Evolutionary conservation across 2,888 invertebrate genomes (phyloP).

Genomic region (Drosophila leonis): DNA sequence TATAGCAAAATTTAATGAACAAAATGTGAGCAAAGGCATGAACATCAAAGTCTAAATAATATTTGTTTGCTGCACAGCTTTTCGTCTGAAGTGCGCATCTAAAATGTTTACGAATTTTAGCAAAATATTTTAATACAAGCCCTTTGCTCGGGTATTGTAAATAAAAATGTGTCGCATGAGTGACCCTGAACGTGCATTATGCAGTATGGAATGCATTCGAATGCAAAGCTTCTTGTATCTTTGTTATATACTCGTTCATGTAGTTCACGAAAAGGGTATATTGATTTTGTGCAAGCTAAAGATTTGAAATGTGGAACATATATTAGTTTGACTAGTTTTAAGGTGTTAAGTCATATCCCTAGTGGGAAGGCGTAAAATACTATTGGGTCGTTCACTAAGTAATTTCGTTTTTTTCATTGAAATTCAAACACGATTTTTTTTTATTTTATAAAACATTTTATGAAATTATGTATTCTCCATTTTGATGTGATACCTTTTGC

Average conservation of each 20-base stretch:
- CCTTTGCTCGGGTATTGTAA: background rate
- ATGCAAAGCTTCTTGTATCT: background rate
- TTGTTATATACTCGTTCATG: background rate
- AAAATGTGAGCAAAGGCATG: background rate
- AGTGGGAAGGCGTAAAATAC: no score
- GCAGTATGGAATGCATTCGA: background rate
- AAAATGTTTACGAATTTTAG: background rate
- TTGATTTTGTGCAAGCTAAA: background rate
- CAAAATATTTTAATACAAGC: no score
- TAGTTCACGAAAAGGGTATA: background rate
- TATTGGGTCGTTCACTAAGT: no score
- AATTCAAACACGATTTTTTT: no score
- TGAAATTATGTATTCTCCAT: no score
- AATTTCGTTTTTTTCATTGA: no score
- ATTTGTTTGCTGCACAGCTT: background rate
- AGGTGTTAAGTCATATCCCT: no score
- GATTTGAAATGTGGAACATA: no score
- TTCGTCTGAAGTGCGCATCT: background rate
- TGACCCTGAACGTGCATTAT: constrained; percentile 7
- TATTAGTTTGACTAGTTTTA: no score
- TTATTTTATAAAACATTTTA: no score
- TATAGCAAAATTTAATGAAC: background rate
- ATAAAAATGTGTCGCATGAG: background rate
- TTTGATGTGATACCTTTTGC: no score
- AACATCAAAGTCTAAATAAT: background rate